These are phyloP conservation scores for Amphiprion ocellaris DNA, from an alignment of 2,113 vertebrate species.

Conservation along the genomic window DNA sequence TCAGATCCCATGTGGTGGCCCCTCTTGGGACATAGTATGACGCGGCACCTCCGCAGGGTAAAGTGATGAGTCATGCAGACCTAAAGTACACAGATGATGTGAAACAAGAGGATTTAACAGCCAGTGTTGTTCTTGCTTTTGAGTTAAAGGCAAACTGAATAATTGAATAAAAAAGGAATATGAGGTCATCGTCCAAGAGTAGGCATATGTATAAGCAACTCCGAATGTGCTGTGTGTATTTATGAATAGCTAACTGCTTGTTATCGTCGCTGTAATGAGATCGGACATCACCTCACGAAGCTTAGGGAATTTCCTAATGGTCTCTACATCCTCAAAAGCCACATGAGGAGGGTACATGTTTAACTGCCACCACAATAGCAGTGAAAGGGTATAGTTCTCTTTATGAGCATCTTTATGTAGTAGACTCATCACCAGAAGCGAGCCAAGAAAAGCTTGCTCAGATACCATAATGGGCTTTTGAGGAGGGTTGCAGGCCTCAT, in stretches of 20 bases:
- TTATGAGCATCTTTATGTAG: slow-evolving; percentile 65
- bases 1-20: slow-evolving; percentile 60
- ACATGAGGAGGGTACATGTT: slow-evolving; percentile 65
- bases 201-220: slow-evolving; percentile 20
- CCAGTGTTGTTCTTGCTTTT: slow-evolving; percentile 23
- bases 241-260: slow-evolving; percentile 45
- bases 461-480: slow-evolving; percentile 52
- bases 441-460: slow-evolving; percentile 59
- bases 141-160: slow-evolving; percentile 25
- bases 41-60: slow-evolving; percentile 35
- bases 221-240: slow-evolving; percentile 28
- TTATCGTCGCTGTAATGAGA: slow-evolving; percentile 66
- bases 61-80: slow-evolving; percentile 33
- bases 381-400: slow-evolving; percentile 69
- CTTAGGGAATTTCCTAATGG: slow-evolving; percentile 67
- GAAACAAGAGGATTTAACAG: slow-evolving; percentile 23
- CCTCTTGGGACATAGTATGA: slow-evolving; percentile 38
- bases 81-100: slow-evolving; percentile 41
- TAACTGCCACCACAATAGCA: slow-evolving; percentile 64
- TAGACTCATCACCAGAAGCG: slow-evolving; percentile 61
- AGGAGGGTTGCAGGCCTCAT: slow-evolving; percentile 41
- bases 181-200: slow-evolving; percentile 14
- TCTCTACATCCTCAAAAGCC: slow-evolving; percentile 53
- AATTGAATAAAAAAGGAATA: slow-evolving; percentile 32
- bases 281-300: slow-evolving; percentile 52